Base-by-base conservation (phyloP, 1,140 invertebrate species). In the Leptopilina clavipes region DNA sequence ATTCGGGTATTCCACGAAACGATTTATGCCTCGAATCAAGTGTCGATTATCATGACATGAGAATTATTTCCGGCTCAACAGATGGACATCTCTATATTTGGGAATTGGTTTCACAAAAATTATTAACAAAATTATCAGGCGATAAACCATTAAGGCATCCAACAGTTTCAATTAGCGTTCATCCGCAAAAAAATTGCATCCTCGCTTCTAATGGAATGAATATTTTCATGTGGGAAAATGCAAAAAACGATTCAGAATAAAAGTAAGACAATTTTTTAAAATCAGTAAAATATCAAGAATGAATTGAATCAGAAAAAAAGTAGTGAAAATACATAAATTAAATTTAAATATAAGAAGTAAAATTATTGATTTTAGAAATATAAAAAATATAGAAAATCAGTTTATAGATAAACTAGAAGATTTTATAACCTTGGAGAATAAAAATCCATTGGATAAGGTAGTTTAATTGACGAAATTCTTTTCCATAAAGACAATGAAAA, bases 1-100 rank as follows among this genome's bases (percentile, higher is more conserved):
- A 96, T 86, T 91, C 87, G 65, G 97, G 97, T 0, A 96, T 98
- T 84, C 90, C 91, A 76, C 94, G 94, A 78, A 93, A 93, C 76
- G 94, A 97, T 84, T 96, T 95, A 85, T 94, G 94, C 81, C 92
- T 98, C 18, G 98, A 99, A 88, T 97, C 96, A 87, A 94, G 94
- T 81, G 92, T 98, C 3, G 94, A 95, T 87, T 90, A 92, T 72
- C 94, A 93, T 80, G 97, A 99, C 88, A 95, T 93, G 40, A 93
- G 95, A 78, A 93, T 99, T 70, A 88, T 98, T 17, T 96, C 96
- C 71, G 98, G 98, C 0, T 98, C 97, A 0, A 94, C 94, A 45
- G 95, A 96, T 85, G 97, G 97, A 0, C 91, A 92, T 84, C 91
- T 98, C 3, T 96, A 95, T 90, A 93, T 95, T 81, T 99, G 97